Percentiles rank a stretch among this genome's conserved stretches.
Evolutionary conservation across 1,140 invertebrate species (phyloP).

Genomic region (Teleogryllus occipitalis): DNA sequence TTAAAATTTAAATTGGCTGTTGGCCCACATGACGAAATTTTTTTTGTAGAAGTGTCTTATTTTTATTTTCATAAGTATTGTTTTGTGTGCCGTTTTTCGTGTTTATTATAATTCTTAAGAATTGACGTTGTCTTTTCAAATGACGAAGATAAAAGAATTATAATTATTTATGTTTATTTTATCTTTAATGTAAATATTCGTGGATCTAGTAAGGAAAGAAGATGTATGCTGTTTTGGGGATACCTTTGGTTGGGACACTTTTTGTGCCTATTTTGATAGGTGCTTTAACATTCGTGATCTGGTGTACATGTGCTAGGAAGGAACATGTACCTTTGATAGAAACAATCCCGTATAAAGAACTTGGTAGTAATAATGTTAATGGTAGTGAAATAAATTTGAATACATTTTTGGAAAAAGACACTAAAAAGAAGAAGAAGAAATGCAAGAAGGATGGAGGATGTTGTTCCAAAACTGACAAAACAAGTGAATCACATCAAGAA

Average conservation of each 20-base stretch:
- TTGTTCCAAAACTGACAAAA: slow-evolving; percentile 14
- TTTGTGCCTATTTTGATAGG: slow-evolving; percentile 23
- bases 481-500: slow-evolving; percentile 12
- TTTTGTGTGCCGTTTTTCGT: too few relatives aligned
- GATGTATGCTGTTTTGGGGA: slow-evolving; percentile 9
- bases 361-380: background rate
- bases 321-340: background rate
- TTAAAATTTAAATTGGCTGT: too few relatives aligned
- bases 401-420: background rate
- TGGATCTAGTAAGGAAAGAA: too few relatives aligned
- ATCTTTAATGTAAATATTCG: too few relatives aligned
- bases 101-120: too few relatives aligned
- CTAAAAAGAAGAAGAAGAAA: slow-evolving; percentile 19
- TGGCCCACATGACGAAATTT: too few relatives aligned
- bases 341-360: background rate
- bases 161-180: too few relatives aligned
- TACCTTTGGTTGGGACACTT: slow-evolving; percentile 23
- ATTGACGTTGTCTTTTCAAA: too few relatives aligned
- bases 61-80: too few relatives aligned
- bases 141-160: too few relatives aligned
- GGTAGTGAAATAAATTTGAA: background rate
- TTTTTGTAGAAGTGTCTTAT: too few relatives aligned
- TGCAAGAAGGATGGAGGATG: slow-evolving; percentile 19
- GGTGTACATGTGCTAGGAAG: slow-evolving; percentile 16
- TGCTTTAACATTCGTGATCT: slow-evolving; percentile 12